A percentile compares a stretch with the other conserved stretches of the same genome.
Evolutionary conservation across 2,797 vertebrate genomes (phyloP).

Genomic region (Telmatherina bonti): DNA sequence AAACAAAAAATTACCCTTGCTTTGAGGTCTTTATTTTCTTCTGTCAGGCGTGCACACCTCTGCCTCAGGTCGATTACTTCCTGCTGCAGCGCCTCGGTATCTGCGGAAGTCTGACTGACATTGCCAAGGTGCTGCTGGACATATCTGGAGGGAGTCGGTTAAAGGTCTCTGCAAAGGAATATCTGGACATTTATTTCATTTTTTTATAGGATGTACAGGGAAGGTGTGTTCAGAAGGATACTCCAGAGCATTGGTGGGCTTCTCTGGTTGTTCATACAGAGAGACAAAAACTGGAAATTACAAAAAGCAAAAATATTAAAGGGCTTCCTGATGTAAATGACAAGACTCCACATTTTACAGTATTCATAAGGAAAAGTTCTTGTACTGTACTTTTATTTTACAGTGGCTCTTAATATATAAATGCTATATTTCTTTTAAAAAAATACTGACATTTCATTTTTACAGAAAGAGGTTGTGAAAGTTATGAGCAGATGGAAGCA

Average conservation of each 20-base stretch:
- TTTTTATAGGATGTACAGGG: no score
- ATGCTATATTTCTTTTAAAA: neutral
- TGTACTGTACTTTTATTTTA: neutral
- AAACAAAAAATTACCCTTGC: conserved; percentile 65
- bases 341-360: neutral
- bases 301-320: conserved; percentile 20
- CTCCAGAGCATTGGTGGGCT: conserved; percentile 94
- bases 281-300: conserved; percentile 89
- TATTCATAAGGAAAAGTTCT: neutral
- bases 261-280: conserved; percentile 94
- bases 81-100: conserved; percentile 88
- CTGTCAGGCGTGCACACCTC: conserved; percentile 87
- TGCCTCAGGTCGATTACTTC: conserved; percentile 91
- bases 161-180: conserved; percentile 35
- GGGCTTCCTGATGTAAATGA: neutral
- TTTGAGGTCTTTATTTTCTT: conserved; percentile 94
- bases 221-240: conserved; percentile 86
- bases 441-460: neutral
- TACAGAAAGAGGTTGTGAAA: neutral
- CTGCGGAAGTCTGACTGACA: conserved; percentile 81
- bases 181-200: neutral
- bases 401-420: neutral
- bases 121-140: conserved; percentile 90
- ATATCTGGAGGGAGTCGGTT: conserved; percentile 82
- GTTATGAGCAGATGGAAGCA: neutral